Evolutionary conservation across 2,888 invertebrate species (phyloP).

Genomic region (Zonitis immaculata): DNA sequence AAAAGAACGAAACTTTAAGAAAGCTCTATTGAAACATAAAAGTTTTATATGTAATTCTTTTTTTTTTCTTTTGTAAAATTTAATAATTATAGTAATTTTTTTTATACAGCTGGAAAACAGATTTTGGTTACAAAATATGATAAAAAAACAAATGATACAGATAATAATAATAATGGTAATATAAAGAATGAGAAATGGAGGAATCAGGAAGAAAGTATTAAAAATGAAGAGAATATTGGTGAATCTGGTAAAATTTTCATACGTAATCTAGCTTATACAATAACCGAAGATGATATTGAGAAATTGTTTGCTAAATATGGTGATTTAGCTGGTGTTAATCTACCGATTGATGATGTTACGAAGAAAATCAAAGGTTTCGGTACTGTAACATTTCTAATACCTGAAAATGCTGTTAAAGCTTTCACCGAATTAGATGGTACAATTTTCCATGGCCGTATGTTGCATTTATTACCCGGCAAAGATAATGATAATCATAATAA

Average conservation of each 20-base stretch:
- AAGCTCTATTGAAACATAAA: constrained; percentile 78
- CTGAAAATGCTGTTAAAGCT: constrained; percentile 91
- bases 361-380: constrained; percentile 91
- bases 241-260: constrained; percentile 92
- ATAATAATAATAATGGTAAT: constrained; percentile 37
- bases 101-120: constrained; percentile 56
- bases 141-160: constrained; percentile 46
- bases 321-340: constrained; percentile 74
- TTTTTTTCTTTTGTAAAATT: too few relatives aligned
- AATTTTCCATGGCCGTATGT: constrained; percentile 83
- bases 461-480: constrained; percentile 89
- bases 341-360: constrained; percentile 80
- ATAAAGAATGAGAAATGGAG: constrained; percentile 54
- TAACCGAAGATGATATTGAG: constrained; percentile 80
- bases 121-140: constrained; percentile 55
- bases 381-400: constrained; percentile 86
- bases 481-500: constrained; percentile 51
- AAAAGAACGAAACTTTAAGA: constrained; percentile 71
- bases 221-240: constrained; percentile 73
- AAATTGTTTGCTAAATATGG: constrained; percentile 80
- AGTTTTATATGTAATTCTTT: constrained; percentile 68
- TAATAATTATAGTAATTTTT: constrained; percentile 9
- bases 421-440: constrained; percentile 87
- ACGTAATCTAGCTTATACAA: constrained; percentile 82
- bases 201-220: constrained; percentile 58